Evolutionary conservation across 2,113 vertebrate species (phyloP), one percentile per base, ranked within the genome.

Genomic region (Psammodynastes pulverulentus): DNA sequence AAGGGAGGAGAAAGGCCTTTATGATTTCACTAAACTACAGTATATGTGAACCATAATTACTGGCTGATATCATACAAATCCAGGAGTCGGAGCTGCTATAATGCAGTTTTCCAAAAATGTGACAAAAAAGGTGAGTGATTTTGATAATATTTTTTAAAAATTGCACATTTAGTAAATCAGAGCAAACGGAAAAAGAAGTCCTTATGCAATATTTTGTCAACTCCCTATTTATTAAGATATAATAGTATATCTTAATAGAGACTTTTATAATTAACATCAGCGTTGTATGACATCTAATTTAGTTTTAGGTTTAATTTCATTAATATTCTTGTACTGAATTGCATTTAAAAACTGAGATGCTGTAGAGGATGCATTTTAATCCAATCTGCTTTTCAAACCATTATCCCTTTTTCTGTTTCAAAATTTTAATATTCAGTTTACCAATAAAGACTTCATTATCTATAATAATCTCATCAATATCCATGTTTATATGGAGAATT

Each of bases 251-350:
- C 91, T 96, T 96, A 93, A 96, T 92, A 95, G 93, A 91, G 96
- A 96, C 97, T 97, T 96, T 96, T 94, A 94, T 89, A 94, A 95
- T 96, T 96, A 97, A 93, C 94, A 94, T 96, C 90, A 94, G 90
- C 93, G 91, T 96, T 91, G 96, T 95, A 86, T 96, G 94, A 95
- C 95, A 97, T 94, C 93, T 92, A 96, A 95, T 97, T 97, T 97
- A 96, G 93, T 92, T 96, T 96, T 97, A 96, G 94, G 91, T 96
- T 96, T 97, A 96, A 97, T 97, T 97, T 97, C 89, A 96, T 97
- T 97, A 46, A 46, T 86, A 86, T 86, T 79, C 72, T 79, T 21
- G 7, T 79, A 79, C 58, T 92, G 92, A 94, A 94, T 91, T 85
- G 24, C 26, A 62, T 88, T 86, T 96, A 93, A 95, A 91, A 96